Base-by-base conservation (phyloP, 2,797 vertebrate genomes). In the Phoxinus dragarum region DNA sequence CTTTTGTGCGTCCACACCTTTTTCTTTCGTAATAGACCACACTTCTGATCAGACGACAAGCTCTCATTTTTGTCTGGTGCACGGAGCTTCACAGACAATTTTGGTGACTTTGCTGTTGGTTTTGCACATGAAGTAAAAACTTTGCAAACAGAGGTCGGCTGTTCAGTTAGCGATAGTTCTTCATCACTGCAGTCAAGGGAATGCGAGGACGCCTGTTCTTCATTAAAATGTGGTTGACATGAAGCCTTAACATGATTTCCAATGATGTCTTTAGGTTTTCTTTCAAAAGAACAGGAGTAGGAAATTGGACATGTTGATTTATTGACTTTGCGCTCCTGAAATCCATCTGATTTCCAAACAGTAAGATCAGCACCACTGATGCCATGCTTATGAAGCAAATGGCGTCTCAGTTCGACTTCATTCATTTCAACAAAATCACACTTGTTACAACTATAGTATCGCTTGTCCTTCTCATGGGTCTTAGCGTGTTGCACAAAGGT, bases 401-500 rank as follows among this genome's bases (percentile, higher is more conserved):
- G 98, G 92, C 95, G 96, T 90, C 96, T 96, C 92, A 99, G 93
- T 84, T 98, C 97, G 90, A 89, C 95, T 92, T 97, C 96, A 87
- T 94, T 97, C 88, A 96, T 92, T 84, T 96, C 96, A 94, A 96
- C 96, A 90, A 97, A 99, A 93, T 96, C 97, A 92, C 98, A 99
- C 90, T 98, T 97, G 89, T 98, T 97, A 93, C 98, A 99, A 90
- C 96, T 96, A 86, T 97, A 98, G 68, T 96, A 97, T 88, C 96
- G 96, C 93, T 99, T 99, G 93, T 98, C 97, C 91, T 99, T 99
- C 90, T 98, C 96, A 19, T 99, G 98, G 1, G 97, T 99, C 94
- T 99, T 99, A 84, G 98, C 98, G 87, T 99, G 98, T 80, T 97
- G 95, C 91, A 99, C 98, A 94, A 99, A 99, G 0, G 96, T 96